Evolutionary conservation across 2,797 vertebrate species (phyloP), one percentile per base, ranked within the genome.

Genomic region (Muraenolepis orangiensis): DNA sequence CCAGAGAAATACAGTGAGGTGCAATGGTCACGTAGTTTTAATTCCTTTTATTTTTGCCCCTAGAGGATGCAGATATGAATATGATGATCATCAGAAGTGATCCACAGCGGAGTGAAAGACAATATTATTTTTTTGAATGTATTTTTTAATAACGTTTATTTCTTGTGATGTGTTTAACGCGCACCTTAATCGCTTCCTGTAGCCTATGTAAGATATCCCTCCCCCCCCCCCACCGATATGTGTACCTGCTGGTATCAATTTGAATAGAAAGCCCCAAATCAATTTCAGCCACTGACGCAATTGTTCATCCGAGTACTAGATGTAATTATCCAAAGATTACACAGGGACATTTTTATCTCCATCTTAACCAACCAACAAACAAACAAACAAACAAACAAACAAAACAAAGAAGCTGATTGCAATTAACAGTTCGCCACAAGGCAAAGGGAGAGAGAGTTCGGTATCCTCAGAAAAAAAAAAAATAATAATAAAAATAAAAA

Each of bases 401-500:
- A 73, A n/a, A n/a, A n/a, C n/a, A n/a, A n/a, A n/a, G n/a, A n/a
- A n/a, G 74, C 73, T n/a, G 40, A 46, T 30, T n/a, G 75, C 6
- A 67, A 6, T 69, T 57, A 40, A 74, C 70, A 70, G 30, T 10
- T 64, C 23, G 11, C 42, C 26, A 31, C 26, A 30, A 73, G 78
- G 66, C 31, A 75, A 80, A 80, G 70, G 76, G n/a, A n/a, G n/a
- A n/a, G n/a, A 72, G 73, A 76, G 28, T 67, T 67, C 5, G 30
- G 31, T 57, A 1, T 57, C 46, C 46, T 57, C 18, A 38, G 2
- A 38, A 12, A 18, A 51, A 18, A 51, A n/a, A 51, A 38, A 38
- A 38, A 12, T 1, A 38, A 6, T 11, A 38, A 38, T n/a, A 38
- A 12, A 18, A 51, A 18, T 20, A n/a, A 51, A 38, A 38, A 38